Evolutionary conservation across 2,113 vertebrate genomes (phyloP), one percentile per base, ranked within the genome.

Genomic region (Oreotrochilus melanogaster): DNA sequence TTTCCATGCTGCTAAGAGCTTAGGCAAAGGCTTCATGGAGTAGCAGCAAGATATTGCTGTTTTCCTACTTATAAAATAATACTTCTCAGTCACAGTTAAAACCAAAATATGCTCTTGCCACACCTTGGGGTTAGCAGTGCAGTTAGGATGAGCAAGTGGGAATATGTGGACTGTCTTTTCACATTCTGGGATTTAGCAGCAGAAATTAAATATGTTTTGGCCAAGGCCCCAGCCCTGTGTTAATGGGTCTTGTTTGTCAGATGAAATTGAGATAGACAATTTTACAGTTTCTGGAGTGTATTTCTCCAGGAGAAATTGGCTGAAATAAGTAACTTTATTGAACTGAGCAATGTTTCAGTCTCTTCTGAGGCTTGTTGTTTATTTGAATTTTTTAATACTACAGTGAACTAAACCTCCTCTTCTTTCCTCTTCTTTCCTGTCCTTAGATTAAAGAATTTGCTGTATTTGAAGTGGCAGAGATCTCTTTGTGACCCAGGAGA

Each of bases 381-480:
- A 13, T 11, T 53, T 86, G 45, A 72, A 62, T 69, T 19, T 62
- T 67, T 78, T 66, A 22, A 10, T 78, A 48, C 43, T 64, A 12
- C 6, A 3, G 43, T 42, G 35, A 83, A 31, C 33, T 85, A 71
- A 91, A 27, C 4, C 33, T 81, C 39, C 39, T 39, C 39, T 39
- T 39, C 51, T 54, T 47, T 48, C 47, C 19, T 53, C 64, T 76
- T 45, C 3, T 35, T 56, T 58, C 23, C 18, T 78, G 4, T 70
- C 28, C 95, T 28, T 92, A 99, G 99, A 31, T 96, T 99, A 61
- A 98, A 96, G 61, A 97, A 98, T 35, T 97, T 99, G 92, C 89
- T 99, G 71, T 98, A 98, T 94, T 98, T 99, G 21, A 99, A 99
- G 96, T 99, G 99, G 99, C 99, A 99, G 96, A 98, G 98, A 11